Evolutionary conservation across 2,888 invertebrate genomes (phyloP).

Genomic region (Cantharis rustica): DNA sequence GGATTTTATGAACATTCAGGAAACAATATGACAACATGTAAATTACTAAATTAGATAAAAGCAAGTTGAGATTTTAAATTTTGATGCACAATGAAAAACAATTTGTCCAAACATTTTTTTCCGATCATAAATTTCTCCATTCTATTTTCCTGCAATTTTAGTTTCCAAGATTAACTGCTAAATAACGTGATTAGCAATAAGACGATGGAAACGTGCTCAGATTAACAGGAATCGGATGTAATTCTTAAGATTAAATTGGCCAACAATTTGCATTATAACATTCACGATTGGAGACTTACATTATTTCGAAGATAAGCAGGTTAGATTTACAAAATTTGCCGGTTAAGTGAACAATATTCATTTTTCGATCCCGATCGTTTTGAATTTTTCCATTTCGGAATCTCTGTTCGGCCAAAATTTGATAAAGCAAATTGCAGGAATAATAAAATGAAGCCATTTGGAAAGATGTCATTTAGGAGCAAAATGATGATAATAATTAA

Average conservation of each 20-base stretch:
- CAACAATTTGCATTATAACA: slow-evolving; percentile 1
- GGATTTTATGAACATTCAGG: slow-evolving; percentile 49
- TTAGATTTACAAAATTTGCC: background rate
- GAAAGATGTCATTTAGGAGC: slow-evolving; percentile 31
- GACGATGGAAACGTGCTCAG: background rate
- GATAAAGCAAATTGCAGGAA: background rate
- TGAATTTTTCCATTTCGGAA: background rate
- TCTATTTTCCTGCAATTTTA: background rate
- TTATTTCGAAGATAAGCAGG: background rate
- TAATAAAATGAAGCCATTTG: slow-evolving; percentile 24
- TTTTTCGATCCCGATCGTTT: background rate
- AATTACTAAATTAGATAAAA: slow-evolving; percentile 46
- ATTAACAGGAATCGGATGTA: background rate
- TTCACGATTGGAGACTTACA: background rate
- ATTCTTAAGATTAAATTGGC: background rate
- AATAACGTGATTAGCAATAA: background rate
- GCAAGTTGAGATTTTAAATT: slow-evolving; percentile 20
- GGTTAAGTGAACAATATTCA: background rate
- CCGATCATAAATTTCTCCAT: background rate
- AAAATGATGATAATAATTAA: slow-evolving; percentile 47
- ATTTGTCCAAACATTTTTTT: slow-evolving; percentile 5
- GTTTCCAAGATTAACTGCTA: background rate
- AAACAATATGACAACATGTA: slow-evolving; percentile 50
- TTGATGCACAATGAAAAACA: slow-evolving; percentile 7
- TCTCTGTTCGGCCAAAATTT: background rate